A percentile compares a stretch with the other conserved stretches of the same genome.
phyloP scores from a whole-genome alignment of 1,140 invertebrate species.

The Calycopis cecrops region DNA sequence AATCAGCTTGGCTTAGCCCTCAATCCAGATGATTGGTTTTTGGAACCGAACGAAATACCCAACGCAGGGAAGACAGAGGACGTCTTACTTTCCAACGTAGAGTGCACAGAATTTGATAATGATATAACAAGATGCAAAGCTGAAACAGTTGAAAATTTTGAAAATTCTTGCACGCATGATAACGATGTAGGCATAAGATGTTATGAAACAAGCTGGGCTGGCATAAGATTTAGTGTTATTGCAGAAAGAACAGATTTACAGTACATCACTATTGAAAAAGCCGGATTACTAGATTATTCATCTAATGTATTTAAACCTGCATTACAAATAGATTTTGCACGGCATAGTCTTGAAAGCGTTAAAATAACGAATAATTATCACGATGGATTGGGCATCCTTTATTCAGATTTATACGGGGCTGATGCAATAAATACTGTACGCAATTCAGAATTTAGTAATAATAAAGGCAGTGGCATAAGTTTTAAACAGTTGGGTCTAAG shows the following conservation, averaged over 20 bases:
- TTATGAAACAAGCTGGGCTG: conserved; percentile 94
- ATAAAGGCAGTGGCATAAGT: conserved; percentile 91
- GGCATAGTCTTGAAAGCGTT: conserved; percentile 92
- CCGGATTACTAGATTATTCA: conserved; percentile 95
- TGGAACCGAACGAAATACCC: conserved; percentile 88
- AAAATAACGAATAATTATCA: conserved; percentile 87
- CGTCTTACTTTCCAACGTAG: conserved; percentile 89
- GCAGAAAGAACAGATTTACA: conserved; percentile 92
- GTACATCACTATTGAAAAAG: conserved; percentile 91
- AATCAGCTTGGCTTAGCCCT: conserved; percentile 95
- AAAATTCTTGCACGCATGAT: conserved; percentile 92
- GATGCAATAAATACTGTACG: conserved; percentile 90
- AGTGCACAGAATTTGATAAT: conserved; percentile 93
- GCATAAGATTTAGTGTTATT: conserved; percentile 90
- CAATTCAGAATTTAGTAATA: conserved; percentile 91
- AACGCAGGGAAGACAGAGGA: conserved; percentile 84
- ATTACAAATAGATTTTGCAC: conserved; percentile 96
- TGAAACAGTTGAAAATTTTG: conserved; percentile 85
- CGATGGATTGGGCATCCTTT: conserved; percentile 91
- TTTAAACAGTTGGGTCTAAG: conserved; percentile 91
- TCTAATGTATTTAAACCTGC: conserved; percentile 94
- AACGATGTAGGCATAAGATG: conserved; percentile 93
- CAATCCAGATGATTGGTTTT: conserved; percentile 93
- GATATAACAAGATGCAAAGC: conserved; percentile 92
- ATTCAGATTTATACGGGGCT: conserved; percentile 91